Evolutionary conservation across 2,113 vertebrate genomes (phyloP).

Genomic region (Rissa tridactyla): DNA sequence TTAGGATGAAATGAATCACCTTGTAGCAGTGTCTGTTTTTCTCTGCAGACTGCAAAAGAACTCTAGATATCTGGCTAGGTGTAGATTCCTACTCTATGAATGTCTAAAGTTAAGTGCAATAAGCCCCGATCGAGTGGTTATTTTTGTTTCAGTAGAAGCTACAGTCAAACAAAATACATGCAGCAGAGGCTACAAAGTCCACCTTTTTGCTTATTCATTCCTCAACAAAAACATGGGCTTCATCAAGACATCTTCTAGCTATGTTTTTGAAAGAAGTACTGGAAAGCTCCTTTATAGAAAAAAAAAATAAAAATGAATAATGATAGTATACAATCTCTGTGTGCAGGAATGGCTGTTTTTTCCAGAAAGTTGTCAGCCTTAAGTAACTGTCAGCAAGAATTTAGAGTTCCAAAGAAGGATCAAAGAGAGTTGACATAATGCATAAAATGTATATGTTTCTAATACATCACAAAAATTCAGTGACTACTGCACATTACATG

Average conservation of each 20-base stretch:
- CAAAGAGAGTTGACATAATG: constrained; percentile 52
- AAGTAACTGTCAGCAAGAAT: constrained; percentile 36
- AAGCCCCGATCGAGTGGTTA: background rate
- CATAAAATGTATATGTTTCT: constrained; percentile 59
- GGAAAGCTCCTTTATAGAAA: background rate
- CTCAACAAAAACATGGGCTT: background rate
- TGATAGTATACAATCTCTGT: background rate
- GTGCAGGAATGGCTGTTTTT: background rate
- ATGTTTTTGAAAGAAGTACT: background rate
- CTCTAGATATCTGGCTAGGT: background rate
- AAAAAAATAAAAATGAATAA: background rate
- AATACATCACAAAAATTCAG: constrained; percentile 54
- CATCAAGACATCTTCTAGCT: background rate
- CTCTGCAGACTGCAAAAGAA: background rate
- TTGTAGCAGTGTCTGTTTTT: background rate
- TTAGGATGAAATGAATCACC: background rate
- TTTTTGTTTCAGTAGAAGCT: background rate
- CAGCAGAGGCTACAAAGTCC: background rate
- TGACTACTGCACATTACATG: constrained; percentile 18
- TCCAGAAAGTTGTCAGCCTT: constrained; percentile 13
- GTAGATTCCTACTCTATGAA: background rate
- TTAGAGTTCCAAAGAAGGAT: constrained; percentile 43
- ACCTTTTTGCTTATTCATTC: background rate
- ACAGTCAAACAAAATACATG: background rate
- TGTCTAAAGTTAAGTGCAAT: background rate